Evolutionary conservation across 2,797 vertebrate genomes (phyloP).

Genomic region (Myotis myotis): DNA sequence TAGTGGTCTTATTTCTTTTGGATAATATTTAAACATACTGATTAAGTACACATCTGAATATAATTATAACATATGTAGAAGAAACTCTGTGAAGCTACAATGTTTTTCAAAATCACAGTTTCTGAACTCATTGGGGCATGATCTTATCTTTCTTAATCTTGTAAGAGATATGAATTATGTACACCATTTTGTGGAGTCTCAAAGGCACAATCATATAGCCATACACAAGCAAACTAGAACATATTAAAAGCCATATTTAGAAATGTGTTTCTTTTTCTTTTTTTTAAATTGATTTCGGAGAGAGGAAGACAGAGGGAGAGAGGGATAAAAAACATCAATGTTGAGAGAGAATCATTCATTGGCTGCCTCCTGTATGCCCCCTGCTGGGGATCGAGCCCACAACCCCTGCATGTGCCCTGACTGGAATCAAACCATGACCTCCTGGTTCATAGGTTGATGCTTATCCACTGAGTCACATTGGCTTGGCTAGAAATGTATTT

Average conservation of each 20-base stretch:
- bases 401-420: no score
- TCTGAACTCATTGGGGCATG: background rate
- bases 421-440: no score
- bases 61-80: background rate
- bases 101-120: constrained; percentile 2
- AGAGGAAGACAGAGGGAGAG: no score
- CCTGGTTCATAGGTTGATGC: no score
- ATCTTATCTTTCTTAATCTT: background rate
- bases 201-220: background rate
- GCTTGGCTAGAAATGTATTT: background rate
- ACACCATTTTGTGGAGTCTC: background rate
- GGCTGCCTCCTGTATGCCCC: no score
- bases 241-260: background rate
- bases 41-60: background rate
- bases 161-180: constrained; percentile 5
- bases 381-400: no score
- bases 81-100: background rate
- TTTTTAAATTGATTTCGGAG: no score
- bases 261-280: constrained; percentile 3
- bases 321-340: no score
- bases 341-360: no score
- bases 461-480: no score
- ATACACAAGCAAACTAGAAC: background rate
- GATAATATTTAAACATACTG: background rate
- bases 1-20: background rate